Conservation (phyloP, 2,113 vertebrate species). For the Panthera uncia region DNA sequence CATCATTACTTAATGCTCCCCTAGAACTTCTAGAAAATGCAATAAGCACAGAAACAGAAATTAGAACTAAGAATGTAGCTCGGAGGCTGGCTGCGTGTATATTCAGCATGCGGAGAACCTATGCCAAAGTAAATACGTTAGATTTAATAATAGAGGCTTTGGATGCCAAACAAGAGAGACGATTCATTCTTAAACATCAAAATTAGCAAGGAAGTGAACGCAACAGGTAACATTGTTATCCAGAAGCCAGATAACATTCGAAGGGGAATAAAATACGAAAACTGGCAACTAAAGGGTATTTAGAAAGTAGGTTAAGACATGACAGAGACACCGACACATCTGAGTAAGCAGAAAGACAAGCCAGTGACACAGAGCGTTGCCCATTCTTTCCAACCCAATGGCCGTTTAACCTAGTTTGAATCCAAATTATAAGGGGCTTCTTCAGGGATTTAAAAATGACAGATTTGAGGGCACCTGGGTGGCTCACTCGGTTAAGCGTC, state of each 20-base stretch:
- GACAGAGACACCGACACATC: rapidly evolving
- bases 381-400: rapidly evolving
- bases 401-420: not conserved
- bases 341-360: not conserved
- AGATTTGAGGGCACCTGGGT: not conserved
- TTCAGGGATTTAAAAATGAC: not conserved
- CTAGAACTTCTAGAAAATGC: not conserved
- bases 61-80: not conserved
- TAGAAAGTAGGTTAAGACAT: not conserved
- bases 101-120: rapidly evolving
- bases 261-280: not conserved
- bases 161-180: not conserved
- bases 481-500: no score
- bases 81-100: rapidly evolving
- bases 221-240: not conserved
- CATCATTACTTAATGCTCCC: not conserved
- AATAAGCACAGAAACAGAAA: not conserved
- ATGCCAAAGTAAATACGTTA: not conserved
- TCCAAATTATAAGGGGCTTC: not conserved
- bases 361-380: rapidly evolving
- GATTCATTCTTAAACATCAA: not conserved
- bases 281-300: rapidly evolving
- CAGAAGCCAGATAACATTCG: not conserved
- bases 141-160: not conserved
- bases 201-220: not conserved